Conservation (phyloP, 2,888 invertebrate genomes). For the Lapara coniferarum region DNA sequence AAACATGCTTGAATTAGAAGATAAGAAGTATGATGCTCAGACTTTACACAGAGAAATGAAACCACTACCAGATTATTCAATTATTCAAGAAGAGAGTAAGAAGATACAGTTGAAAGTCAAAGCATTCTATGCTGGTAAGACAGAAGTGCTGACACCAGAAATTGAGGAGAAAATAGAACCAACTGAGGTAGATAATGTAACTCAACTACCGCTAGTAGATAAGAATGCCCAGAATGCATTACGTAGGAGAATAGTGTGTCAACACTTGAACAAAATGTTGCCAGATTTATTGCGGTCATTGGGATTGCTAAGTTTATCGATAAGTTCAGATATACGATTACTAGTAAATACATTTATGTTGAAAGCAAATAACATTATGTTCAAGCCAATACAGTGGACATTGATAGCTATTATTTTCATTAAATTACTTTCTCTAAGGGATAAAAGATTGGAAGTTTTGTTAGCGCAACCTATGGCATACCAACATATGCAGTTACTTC, state of each 20-base stretch:
- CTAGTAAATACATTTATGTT: slow-evolving; percentile 87
- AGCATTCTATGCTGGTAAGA: slow-evolving; percentile 85
- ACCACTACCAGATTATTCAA: slow-evolving; percentile 86
- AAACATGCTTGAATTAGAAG: slow-evolving; percentile 85
- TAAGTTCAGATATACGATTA: slow-evolving; percentile 73
- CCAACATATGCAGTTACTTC: slow-evolving; percentile 72
- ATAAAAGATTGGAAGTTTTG: slow-evolving; percentile 58
- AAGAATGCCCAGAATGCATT: slow-evolving; percentile 86
- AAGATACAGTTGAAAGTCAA: slow-evolving; percentile 86
- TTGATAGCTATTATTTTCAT: slow-evolving; percentile 87
- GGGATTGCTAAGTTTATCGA: slow-evolving; percentile 65
- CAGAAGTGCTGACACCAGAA: slow-evolving; percentile 64
- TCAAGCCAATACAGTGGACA: slow-evolving; percentile 88
- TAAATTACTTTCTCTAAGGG: slow-evolving; percentile 81
- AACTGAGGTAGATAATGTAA: slow-evolving; percentile 55
- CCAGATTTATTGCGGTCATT: slow-evolving; percentile 83
- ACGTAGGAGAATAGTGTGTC: slow-evolving; percentile 87
- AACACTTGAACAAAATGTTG: slow-evolving; percentile 85
- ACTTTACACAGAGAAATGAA: slow-evolving; percentile 68
- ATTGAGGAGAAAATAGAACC: slow-evolving; percentile 44
- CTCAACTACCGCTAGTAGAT: slow-evolving; percentile 86
- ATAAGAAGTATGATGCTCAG: slow-evolving; percentile 79
- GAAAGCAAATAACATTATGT: slow-evolving; percentile 87
- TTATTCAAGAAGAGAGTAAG: slow-evolving; percentile 85
- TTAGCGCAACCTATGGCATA: slow-evolving; percentile 63